Evolutionary conservation across 1,140 invertebrate genomes (phyloP), one percentile per base, ranked within the genome.

Genomic region (Riptortus pedestris): DNA sequence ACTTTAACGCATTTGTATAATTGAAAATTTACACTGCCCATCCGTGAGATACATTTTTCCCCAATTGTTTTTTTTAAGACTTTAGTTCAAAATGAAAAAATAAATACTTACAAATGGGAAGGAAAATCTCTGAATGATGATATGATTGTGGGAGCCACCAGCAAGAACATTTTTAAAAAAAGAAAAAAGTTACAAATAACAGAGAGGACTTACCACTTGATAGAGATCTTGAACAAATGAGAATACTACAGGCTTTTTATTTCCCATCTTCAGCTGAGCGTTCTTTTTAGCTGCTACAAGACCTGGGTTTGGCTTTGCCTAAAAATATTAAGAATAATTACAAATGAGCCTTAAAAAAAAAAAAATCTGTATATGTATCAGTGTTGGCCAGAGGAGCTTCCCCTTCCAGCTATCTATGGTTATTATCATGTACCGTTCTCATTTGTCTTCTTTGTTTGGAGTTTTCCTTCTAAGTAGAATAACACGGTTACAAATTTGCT

Each of bases 241-340:
- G 33, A 66, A 66, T 2, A 74, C 73, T 60, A 74, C 73, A 33
- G 74, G 66, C 55, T 72, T 67, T 33, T 71, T 74, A n/a, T 69
- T 67, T 65, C 76, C 77, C 67, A 78, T 81, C 58, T 79, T 77
- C 67, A 77, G 73, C 65, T 76, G 75, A 26, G 78, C 79, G 58
- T 79, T 81, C 69, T 76, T 79, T 72, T 82, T 83, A 43, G 79
- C 80, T 66, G 80, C 79, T 31, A 80, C 67, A 24, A 82, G 70
- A 22, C 76, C 73, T 43, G 77, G 72, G 63, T 76, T 81, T 26
- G 80, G 76, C 47, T 62, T 65, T 18, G 63, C 65, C 65, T 66
- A 18, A 52, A 57, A 66, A 47, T 11, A 14, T 18, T 20, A 27
- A 16, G 47, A 62, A 22, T 48, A 2, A 62, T 22, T 26, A 47